phyloP scores from a whole-genome alignment of 2,113 vertebrate genomes.

The Chloropsis cyanopogon region DNA sequence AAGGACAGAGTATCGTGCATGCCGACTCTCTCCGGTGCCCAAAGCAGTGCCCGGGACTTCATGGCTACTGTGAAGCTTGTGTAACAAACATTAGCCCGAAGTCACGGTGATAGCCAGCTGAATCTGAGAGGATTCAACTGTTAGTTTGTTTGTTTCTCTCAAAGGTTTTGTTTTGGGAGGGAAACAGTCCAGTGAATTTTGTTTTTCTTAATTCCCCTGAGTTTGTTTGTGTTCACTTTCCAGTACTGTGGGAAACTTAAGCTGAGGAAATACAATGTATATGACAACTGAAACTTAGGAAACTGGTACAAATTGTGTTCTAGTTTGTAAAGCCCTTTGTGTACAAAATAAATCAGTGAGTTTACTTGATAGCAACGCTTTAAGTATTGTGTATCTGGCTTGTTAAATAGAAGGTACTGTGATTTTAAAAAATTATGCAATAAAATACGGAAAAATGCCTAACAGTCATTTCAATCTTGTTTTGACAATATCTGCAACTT shows the following conservation, averaged over 20 bases:
- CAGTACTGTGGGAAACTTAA: not conserved
- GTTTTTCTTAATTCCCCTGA: not conserved
- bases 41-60: not conserved
- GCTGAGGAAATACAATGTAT: not conserved
- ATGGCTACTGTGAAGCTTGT: rapidly evolving
- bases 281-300: not conserved
- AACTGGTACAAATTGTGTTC: not conserved
- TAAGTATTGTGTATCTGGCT: not conserved
- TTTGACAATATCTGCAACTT: not conserved
- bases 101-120: not conserved
- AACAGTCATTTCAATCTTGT: not conserved
- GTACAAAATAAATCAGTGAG: not conserved
- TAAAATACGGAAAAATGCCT: not conserved
- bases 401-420: not conserved
- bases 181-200: not conserved
- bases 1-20: rapidly evolving
- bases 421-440: not conserved
- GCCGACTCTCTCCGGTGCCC: rapidly evolving
- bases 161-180: not conserved
- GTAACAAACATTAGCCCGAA: not conserved
- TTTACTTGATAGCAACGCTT: not conserved
- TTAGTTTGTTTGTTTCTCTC: not conserved
- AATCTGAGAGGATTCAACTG: not conserved
- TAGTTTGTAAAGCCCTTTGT: not conserved
- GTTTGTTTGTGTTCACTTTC: not conserved